Evolutionary conservation across 2,888 invertebrate genomes (phyloP), one percentile per base, ranked within the genome.

Genomic region (Drosophila antonietae): DNA sequence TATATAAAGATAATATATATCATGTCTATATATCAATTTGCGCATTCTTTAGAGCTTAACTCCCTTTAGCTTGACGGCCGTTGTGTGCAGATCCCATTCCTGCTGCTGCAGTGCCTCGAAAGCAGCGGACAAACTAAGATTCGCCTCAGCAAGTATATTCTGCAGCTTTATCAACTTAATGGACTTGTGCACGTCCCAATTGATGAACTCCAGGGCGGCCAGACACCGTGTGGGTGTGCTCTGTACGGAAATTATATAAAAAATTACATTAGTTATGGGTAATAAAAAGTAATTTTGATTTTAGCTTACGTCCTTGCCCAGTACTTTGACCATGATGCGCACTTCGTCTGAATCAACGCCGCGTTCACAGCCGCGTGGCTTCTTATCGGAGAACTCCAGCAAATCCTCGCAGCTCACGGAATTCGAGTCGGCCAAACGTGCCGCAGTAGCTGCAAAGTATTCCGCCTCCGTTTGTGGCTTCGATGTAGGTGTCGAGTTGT

Each of bases 381-480:
- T 96, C 80, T 96, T 95, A 91, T 96, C 96, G 0, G 97, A 96
- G 90, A 98, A 98, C 91, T 98, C 97, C 62, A 98, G 92, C 65
- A 98, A 93, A 93, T 98, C 98, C 92, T 98, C 98, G 84, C 97
- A 98, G 55, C 97, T 97, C 1, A 98, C 98, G 82, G 97, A 96
- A 90, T 97, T 97, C 53, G 95, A 94, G 90, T 93, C 89, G 86
- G 92, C 78, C 79, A 93, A 67, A 3, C 90, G 85, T 5, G 89
- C 88, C 1, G 87, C 89, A 23, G 83, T 86, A 2, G 86, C 85
- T 14, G 90, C 84, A 80, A 91, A 90, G 43, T 86, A 84, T 62
- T 91, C 90, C 1, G 88, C 88, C 65, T 91, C 91, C 1, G 91
- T 91, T 77, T 88, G 88, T 0, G 81, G 76, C 55, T 84, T 87